Evolutionary conservation across 1,140 invertebrate species (phyloP).

Genomic region (Drosophila subpulchrella): DNA sequence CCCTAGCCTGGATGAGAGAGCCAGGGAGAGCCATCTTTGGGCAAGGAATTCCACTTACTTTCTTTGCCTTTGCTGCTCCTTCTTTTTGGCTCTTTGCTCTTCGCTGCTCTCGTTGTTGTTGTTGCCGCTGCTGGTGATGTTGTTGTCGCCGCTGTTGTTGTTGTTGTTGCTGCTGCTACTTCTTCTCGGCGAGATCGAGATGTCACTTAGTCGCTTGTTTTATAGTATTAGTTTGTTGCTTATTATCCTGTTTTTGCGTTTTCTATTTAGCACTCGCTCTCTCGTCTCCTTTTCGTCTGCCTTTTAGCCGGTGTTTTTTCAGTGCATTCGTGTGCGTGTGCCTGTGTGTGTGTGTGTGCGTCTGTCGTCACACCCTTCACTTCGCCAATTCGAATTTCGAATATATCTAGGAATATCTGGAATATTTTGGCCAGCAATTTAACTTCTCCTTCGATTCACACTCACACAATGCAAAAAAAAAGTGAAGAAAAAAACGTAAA

Average conservation of each 20-base stretch:
- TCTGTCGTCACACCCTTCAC: slow-evolving; percentile 75
- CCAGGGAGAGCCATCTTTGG: slow-evolving; percentile 64
- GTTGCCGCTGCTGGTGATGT: slow-evolving; percentile 10
- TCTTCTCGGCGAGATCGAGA: slow-evolving; percentile 20
- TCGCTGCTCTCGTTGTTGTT: slow-evolving; percentile 27
- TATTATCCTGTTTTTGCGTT: slow-evolving; percentile 41
- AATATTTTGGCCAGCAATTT: slow-evolving; percentile 33
- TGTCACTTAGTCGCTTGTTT: slow-evolving; percentile 36
- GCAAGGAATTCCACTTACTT: slow-evolving; percentile 80
- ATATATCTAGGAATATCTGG: slow-evolving; percentile 23
- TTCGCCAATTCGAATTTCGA: slow-evolving; percentile 64
- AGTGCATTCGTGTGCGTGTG: slow-evolving; percentile 22
- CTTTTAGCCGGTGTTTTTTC: slow-evolving; percentile 53
- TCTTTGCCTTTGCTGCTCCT: slow-evolving; percentile 54
- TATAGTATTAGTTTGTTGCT: slow-evolving; percentile 37
- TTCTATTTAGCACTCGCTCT: slow-evolving; percentile 50
- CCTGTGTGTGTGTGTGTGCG: slow-evolving; percentile 39
- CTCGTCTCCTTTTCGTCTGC: slow-evolving; percentile 36
- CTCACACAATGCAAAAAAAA: slow-evolving; percentile 71
- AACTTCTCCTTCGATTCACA: slow-evolving; percentile 37
- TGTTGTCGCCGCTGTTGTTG: slow-evolving; percentile 23
- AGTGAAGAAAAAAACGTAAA: slow-evolving; percentile 72
- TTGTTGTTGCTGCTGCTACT: slow-evolving; percentile 19
- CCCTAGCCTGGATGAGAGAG: slow-evolving; percentile 23
- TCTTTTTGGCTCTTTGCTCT: slow-evolving; percentile 28